Conservation (phyloP, 2,797 vertebrate genomes). For the Esox masquinongy region DNA sequence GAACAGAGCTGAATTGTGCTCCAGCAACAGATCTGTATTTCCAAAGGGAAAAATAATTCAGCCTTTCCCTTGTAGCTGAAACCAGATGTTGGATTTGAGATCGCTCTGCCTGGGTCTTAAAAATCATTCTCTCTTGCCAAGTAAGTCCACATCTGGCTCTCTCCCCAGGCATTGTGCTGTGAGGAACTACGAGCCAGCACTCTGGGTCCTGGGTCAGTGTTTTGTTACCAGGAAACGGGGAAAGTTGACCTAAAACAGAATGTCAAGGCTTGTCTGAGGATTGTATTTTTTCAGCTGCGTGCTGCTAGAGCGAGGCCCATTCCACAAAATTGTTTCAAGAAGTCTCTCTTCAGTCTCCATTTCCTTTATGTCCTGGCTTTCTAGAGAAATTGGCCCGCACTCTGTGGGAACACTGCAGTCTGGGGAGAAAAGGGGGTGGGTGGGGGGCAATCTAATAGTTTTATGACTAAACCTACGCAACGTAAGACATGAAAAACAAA, state of each 20-base stretch:
- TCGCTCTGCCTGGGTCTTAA: slow-evolving; percentile 27
- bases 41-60: slow-evolving; percentile 57
- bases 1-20: slow-evolving; percentile 32
- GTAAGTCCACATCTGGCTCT: neutral
- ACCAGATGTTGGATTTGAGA: slow-evolving; percentile 60
- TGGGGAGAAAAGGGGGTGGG: neutral
- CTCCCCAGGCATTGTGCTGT: slow-evolving; percentile 17
- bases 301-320: slow-evolving; percentile 47
- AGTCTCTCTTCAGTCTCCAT: slow-evolving; percentile 30
- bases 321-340: slow-evolving; percentile 62
- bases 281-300: slow-evolving; percentile 78
- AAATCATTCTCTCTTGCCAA: neutral
- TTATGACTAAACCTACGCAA: too few species aligned
- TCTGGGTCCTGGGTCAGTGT: slow-evolving; percentile 42
- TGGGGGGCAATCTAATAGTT: too few species aligned
- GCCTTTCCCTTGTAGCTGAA: slow-evolving; percentile 57
- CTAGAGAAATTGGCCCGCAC: slow-evolving; percentile 32
- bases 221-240: slow-evolving; percentile 64
- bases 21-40: slow-evolving; percentile 51
- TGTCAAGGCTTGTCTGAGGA: slow-evolving; percentile 62
- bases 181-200: slow-evolving; percentile 37
- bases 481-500: too few species aligned
- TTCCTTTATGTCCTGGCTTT: slow-evolving; percentile 42
- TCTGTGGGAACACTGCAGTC: slow-evolving; percentile 24
- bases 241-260: slow-evolving; percentile 68